These are phyloP conservation scores for Oryzias woworae DNA, from an alignment of 2,113 vertebrate genomes.

Conservation along the genomic window DNA sequence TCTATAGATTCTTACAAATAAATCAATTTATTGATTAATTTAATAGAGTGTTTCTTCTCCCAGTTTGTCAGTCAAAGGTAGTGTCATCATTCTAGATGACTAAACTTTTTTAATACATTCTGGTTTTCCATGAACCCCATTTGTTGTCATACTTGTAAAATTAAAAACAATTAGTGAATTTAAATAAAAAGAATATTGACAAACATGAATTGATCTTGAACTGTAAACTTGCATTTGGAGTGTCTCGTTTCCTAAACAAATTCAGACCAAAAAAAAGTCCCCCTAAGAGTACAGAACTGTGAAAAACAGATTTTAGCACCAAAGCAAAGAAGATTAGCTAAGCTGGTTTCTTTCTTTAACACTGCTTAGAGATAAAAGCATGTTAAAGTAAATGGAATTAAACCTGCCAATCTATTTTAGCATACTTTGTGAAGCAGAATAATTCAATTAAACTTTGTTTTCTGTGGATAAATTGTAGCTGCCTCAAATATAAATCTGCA, in stretches of 20 bases:
- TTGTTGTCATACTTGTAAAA: too few species aligned
- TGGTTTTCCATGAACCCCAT: too few species aligned
- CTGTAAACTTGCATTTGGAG: constrained; percentile 15
- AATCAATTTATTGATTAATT: too few species aligned
- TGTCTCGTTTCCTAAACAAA: constrained; percentile 9
- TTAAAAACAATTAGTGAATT: too few species aligned
- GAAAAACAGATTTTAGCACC: constrained; percentile 21
- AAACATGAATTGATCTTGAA: not conserved
- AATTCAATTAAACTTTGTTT: constrained; percentile 45
- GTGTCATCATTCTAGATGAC: too few species aligned
- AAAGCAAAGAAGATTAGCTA: constrained; percentile 46
- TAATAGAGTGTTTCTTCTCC: too few species aligned
- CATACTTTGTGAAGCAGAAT: constrained; percentile 44
- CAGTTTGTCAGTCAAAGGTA: too few species aligned
- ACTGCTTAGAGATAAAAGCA: constrained; percentile 37
- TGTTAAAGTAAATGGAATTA: constrained; percentile 24
- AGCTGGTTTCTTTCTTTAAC: constrained; percentile 21
- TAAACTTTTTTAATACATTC: too few species aligned
- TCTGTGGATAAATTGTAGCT: not conserved
- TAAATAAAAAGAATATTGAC: too few species aligned
- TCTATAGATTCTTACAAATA: too few species aligned
- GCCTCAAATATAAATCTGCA: too few species aligned
- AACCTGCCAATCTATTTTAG: constrained; percentile 48
- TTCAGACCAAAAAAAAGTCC: constrained; percentile 10
- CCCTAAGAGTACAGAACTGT: constrained; percentile 4